phyloP scores from a whole-genome alignment of 2,888 invertebrate species.

The Ptilodon capucinus region DNA sequence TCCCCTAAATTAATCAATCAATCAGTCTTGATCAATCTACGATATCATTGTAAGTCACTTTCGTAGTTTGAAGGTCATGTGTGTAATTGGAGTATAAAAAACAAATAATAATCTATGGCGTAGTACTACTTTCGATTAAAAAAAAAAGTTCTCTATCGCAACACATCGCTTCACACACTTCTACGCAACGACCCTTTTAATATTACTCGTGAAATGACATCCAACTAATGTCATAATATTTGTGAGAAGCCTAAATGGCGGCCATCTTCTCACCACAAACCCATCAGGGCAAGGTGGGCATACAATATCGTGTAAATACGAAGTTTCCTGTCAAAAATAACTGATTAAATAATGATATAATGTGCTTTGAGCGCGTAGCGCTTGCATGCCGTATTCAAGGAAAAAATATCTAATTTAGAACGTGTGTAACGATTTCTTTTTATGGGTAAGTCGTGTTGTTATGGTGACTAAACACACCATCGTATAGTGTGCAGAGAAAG shows the following conservation, averaged over 20 bases:
- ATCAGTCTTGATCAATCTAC: too few species aligned
- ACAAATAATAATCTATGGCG: too few species aligned
- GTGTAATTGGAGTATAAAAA: too few species aligned
- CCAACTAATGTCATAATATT: constrained; percentile 28
- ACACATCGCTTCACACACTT: background rate
- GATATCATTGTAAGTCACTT: too few species aligned
- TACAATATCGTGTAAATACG: constrained; percentile 29
- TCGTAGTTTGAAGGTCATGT: too few species aligned
- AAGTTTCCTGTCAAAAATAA: constrained; percentile 38
- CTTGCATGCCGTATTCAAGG: constrained; percentile 11
- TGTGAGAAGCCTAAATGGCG: constrained; percentile 24
- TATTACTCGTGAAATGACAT: constrained; percentile 21
- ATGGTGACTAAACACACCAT: background rate
- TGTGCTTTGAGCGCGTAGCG: constrained; percentile 11
- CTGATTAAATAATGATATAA: constrained; percentile 32
- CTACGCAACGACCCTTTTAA: constrained; percentile 1
- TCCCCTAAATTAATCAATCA: too few species aligned
- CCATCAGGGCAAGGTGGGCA: constrained; percentile 1
- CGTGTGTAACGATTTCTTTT: background rate
- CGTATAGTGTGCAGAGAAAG: background rate
- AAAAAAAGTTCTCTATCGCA: background rate
- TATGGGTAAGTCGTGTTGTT: background rate
- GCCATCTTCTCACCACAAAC: constrained; percentile 1
- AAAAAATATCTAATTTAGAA: constrained; percentile 2
- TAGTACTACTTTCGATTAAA: too few species aligned